Percentiles rank a stretch among this genome's conserved stretches.
These are phyloP conservation scores for Anarrhichthys ocellatus DNA, from an alignment of 2,113 vertebrate species.

Conservation along the genomic window DNA sequence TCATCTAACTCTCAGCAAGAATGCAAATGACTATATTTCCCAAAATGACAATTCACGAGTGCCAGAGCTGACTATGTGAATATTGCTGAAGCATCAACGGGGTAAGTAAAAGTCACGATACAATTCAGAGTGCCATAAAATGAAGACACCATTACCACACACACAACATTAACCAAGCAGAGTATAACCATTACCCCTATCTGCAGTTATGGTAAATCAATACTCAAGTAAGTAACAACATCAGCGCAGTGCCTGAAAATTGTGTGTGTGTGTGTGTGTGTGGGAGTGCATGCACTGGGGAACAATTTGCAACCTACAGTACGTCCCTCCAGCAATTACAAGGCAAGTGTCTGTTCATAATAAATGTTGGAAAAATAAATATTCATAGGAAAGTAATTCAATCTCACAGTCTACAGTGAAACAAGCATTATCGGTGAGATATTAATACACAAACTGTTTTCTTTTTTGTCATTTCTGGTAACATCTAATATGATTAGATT, in stretches of 20 bases:
- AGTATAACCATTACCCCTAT: constrained; percentile 54
- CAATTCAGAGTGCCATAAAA: constrained; percentile 63
- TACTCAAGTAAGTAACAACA: constrained; percentile 72
- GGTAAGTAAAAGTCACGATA: constrained; percentile 45
- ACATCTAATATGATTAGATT: constrained; percentile 21
- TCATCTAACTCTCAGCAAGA: background rate
- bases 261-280: constrained; percentile 51
- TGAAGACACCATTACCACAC: constrained; percentile 17
- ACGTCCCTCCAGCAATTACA: constrained; percentile 64
- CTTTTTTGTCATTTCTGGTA: constrained; percentile 19
- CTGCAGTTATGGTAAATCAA: constrained; percentile 74
- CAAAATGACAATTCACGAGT: background rate
- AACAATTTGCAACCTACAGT: constrained; percentile 62
- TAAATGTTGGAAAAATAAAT: constrained; percentile 47
- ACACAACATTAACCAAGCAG: constrained; percentile 59
- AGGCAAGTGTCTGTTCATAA: constrained; percentile 46
- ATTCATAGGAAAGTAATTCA: constrained; percentile 60
- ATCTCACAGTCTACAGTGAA: constrained; percentile 22
- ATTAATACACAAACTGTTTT: background rate
- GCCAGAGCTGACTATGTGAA: constrained; percentile 5
- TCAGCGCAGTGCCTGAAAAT: constrained; percentile 49
- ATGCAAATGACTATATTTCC: background rate
- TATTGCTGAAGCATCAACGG: constrained; percentile 17
- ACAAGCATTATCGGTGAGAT: constrained; percentile 1
- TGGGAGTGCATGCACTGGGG: constrained; percentile 62